Evolutionary conservation across 2,797 vertebrate species (phyloP).

Genomic region (Chrysocyon brachyurus): DNA sequence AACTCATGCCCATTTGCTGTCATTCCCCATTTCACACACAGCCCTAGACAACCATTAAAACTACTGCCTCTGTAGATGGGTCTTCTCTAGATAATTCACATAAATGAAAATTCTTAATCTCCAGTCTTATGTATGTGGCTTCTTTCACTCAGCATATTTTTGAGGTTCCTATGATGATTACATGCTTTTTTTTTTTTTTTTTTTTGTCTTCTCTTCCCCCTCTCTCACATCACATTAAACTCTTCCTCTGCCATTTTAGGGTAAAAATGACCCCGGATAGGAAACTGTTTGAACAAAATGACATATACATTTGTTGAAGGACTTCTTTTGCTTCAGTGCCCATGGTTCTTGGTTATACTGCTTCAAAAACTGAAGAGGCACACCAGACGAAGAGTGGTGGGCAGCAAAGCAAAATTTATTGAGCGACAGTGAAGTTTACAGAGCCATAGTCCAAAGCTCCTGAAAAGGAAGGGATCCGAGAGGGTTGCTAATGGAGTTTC

Average conservation of each 20-base stretch:
- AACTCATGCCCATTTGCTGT: no score
- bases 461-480: no score
- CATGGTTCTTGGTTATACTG: no score
- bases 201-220: not conserved
- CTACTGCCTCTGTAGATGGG: not conserved
- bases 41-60: not conserved
- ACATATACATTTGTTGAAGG: no score
- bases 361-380: no score
- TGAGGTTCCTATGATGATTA: not conserved
- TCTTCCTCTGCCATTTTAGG: not conserved
- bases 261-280: not conserved
- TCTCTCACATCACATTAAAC: not conserved
- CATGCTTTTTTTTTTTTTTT: not conserved
- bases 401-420: no score
- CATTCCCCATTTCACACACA: not conserved
- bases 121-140: no score
- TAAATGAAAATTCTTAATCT: not conserved
- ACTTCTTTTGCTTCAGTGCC: no score
- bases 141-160: not conserved
- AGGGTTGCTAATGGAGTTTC: no score
- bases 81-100: not conserved
- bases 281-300: not conserved
- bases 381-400: no score
- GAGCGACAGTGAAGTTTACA: no score
- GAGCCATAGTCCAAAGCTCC: no score